Conservation (phyloP, 2,113 vertebrate genomes). For the Egretta garzetta region DNA sequence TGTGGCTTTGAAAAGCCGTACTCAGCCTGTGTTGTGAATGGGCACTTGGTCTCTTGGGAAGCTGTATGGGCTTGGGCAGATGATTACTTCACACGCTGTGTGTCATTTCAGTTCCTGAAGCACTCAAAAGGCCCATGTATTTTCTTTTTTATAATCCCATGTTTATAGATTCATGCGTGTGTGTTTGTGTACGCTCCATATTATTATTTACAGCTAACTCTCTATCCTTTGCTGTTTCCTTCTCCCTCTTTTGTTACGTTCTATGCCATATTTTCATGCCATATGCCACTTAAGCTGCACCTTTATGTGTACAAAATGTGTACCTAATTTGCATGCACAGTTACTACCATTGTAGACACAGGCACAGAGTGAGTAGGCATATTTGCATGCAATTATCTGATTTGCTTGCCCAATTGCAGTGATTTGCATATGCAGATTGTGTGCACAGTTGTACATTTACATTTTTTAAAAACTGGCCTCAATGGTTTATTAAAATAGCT, state of each 20-base stretch:
- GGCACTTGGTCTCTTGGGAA: background rate
- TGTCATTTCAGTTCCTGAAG: background rate
- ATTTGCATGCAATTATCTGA: constrained; percentile 72
- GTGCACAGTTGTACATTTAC: constrained; percentile 65
- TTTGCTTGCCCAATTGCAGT: constrained; percentile 62
- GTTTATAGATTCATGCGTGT: constrained; percentile 13
- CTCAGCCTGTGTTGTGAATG: background rate
- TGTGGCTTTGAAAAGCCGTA: background rate
- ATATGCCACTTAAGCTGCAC: constrained; percentile 65
- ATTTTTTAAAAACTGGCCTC: constrained; percentile 59
- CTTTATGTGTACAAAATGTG: constrained; percentile 70
- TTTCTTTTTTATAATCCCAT: background rate
- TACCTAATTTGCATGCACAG: constrained; percentile 67
- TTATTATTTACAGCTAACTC: constrained; percentile 65
- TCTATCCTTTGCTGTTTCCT: constrained; percentile 42
- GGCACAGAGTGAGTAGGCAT: constrained; percentile 54
- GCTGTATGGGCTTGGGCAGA: background rate
- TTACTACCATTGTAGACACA: constrained; percentile 67
- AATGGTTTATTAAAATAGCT: constrained; percentile 57
- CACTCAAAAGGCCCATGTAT: constrained; percentile 1
- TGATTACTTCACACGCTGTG: background rate
- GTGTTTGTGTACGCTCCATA: constrained; percentile 46
- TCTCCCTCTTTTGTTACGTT: constrained; percentile 60
- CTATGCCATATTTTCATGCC: constrained; percentile 58
- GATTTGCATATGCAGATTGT: constrained; percentile 67